Percentiles rank a stretch among this genome's conserved stretches.
Conservation (phyloP, 2,888 invertebrate species). For the Habrosyne pyritoides region DNA sequence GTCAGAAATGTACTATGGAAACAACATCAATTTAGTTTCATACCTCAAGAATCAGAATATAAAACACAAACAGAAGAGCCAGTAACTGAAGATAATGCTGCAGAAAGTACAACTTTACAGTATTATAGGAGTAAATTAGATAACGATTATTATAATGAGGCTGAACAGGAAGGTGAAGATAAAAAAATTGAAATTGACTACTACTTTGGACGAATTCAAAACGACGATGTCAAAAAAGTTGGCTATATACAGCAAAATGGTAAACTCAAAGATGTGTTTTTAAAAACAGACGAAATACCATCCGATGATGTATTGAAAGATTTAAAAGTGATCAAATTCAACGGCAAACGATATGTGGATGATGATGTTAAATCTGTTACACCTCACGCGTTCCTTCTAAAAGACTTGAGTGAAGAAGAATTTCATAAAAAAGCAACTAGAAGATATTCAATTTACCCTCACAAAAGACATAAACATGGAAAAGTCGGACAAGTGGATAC, state of each 20-base stretch:
- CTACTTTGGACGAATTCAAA: conserved; percentile 34
- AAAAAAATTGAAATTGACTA: conserved; percentile 38
- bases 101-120: neutral
- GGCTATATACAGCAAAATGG: conserved; percentile 13
- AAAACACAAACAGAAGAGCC: neutral
- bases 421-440: neutral
- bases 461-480: neutral
- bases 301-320: neutral
- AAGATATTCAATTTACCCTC: neutral
- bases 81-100: neutral
- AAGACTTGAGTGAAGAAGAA: neutral
- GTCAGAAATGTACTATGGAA: conserved; percentile 39
- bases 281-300: neutral
- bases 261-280: neutral
- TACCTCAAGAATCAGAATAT: conserved; percentile 9
- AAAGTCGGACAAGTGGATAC: conserved; percentile 3
- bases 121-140: conserved; percentile 7
- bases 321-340: neutral
- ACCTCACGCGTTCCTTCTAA: neutral
- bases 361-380: neutral
- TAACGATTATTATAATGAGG: conserved; percentile 1
- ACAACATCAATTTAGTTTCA: conserved; percentile 31
- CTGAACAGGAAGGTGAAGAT: neutral
- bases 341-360: neutral
- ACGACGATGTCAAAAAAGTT: conserved; percentile 8